Evolutionary conservation across 2,888 invertebrate species (phyloP).

Genomic region (Agonopterix heracliana): DNA sequence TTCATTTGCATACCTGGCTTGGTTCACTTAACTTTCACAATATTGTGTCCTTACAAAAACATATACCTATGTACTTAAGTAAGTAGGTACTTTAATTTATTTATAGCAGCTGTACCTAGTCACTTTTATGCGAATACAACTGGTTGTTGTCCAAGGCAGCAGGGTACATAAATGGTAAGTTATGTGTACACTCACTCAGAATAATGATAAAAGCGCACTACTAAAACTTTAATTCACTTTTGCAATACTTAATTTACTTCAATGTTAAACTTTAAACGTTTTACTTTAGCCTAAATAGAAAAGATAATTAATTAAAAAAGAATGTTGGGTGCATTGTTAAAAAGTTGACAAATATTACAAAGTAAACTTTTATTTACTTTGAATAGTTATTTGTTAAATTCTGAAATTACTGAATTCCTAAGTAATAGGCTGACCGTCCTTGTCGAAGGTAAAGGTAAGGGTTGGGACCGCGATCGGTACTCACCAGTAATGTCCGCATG

Average conservation of each 20-base stretch:
- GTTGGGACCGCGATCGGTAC: conserved; percentile 22
- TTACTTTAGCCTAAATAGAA: too few species aligned
- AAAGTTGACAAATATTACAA: too few species aligned
- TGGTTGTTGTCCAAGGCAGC: conserved; percentile 1
- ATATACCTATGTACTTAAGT: conserved; percentile 16
- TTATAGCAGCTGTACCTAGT: not conserved
- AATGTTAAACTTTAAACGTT: too few species aligned
- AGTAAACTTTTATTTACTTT: too few species aligned
- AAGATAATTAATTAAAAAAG: too few species aligned
- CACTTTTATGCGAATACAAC: not conserved
- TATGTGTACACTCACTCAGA: not conserved
- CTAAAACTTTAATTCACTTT: too few species aligned
- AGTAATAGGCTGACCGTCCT: not conserved
- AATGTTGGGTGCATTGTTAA: too few species aligned
- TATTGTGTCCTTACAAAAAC: conserved; percentile 30
- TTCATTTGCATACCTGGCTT: conserved; percentile 22
- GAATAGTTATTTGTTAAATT: too few species aligned
- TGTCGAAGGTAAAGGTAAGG: not conserved
- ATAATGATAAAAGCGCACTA: too few species aligned
- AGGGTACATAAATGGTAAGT: not conserved
- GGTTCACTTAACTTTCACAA: conserved; percentile 30
- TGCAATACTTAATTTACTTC: too few species aligned
- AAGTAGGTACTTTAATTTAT: conserved; percentile 1
- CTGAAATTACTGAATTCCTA: too few species aligned
- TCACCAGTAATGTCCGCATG: conserved; percentile 69